These are phyloP conservation scores for Chrysocyon brachyurus DNA, from an alignment of 2,797 vertebrate genomes.

Conservation along the genomic window DNA sequence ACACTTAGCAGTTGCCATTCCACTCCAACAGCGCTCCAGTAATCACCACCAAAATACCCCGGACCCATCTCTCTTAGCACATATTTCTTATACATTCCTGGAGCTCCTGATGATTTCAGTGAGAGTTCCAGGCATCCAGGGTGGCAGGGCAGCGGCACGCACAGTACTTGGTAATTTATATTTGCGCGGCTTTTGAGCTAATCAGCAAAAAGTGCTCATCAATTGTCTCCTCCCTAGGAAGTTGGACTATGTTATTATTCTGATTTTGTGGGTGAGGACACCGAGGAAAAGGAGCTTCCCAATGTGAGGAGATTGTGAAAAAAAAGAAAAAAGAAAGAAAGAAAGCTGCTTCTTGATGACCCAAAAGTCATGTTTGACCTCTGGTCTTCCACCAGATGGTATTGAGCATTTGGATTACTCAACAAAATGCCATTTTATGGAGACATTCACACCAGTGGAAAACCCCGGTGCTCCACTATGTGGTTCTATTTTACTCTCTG, in stretches of 20 bases:
- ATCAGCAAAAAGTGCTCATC: slow-evolving; percentile 58
- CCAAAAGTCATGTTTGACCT: background rate
- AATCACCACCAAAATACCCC: slow-evolving; percentile 28
- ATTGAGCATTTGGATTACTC: background rate
- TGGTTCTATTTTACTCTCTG: background rate
- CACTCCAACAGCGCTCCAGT: background rate
- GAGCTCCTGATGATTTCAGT: background rate
- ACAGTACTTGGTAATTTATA: background rate
- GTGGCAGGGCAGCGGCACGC: background rate
- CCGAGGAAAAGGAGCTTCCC: background rate
- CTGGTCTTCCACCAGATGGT: background rate
- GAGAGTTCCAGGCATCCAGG: background rate
- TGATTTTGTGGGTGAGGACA: slow-evolving; percentile 52
- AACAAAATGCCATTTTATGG: background rate
- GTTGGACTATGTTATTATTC: background rate
- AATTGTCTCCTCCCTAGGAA: background rate
- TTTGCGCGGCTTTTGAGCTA: background rate
- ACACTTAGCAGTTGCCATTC: slow-evolving; percentile 65
- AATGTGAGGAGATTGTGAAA: background rate
- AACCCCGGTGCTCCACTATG: background rate
- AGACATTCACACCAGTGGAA: background rate
- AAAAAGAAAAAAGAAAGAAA: background rate
- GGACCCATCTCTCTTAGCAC: background rate
- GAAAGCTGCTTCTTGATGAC: background rate
- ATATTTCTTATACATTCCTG: slow-evolving; percentile 49